These are phyloP conservation scores for Chaenocephalus aceratus DNA, from an alignment of 2,113 vertebrate species.

Conservation along the genomic window DNA sequence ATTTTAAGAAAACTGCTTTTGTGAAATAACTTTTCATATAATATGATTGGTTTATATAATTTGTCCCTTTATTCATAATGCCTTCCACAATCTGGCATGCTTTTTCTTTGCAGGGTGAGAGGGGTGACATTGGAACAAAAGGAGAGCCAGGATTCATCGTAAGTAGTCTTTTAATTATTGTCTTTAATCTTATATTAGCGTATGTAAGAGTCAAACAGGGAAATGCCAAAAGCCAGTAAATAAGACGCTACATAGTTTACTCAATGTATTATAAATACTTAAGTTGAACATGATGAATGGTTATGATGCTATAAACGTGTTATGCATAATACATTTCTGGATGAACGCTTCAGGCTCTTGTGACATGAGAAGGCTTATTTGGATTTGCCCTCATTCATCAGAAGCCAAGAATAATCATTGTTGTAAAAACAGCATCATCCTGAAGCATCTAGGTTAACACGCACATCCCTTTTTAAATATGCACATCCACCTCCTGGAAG, in stretches of 20 bases:
- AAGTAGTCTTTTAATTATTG: conserved; percentile 73
- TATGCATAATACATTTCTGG: conserved; percentile 7
- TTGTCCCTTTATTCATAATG: neutral
- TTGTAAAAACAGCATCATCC: conserved; percentile 10
- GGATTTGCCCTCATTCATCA: conserved; percentile 11
- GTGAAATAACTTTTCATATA: neutral
- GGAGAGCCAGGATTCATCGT: conserved; percentile 90
- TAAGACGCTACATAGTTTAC: neutral
- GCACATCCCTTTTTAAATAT: conserved; percentile 30
- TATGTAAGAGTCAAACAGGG: neutral
- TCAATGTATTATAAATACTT: neutral
- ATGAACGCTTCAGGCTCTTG: conserved; percentile 6
- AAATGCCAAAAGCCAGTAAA: neutral
- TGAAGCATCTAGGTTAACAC: conserved; percentile 8
- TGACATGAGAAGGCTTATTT: conserved; percentile 16
- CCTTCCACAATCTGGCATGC: neutral
- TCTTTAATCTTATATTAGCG: neutral
- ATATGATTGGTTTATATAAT: neutral
- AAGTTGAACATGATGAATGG: neutral
- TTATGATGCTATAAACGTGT: neutral
- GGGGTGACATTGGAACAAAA: conserved; percentile 87
- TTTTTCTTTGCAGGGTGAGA: conserved; percentile 89
- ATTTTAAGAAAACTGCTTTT: neutral
- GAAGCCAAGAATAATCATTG: conserved; percentile 3
- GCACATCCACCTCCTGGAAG: conserved; percentile 30